phyloP scores from a whole-genome alignment of 2,888 invertebrate genomes.

The Drosophila quinaria region DNA sequence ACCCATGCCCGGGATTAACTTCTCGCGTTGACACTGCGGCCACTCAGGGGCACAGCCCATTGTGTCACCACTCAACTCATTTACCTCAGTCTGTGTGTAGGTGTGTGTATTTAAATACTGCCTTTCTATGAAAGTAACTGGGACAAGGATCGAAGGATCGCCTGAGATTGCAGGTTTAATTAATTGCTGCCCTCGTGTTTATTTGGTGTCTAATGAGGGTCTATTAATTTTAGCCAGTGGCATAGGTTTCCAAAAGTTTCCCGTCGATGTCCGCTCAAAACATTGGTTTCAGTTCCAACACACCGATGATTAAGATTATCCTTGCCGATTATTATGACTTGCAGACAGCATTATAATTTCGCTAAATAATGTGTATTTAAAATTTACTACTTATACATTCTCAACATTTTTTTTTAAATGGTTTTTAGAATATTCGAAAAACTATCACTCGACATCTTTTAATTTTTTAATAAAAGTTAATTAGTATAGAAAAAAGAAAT shows the following conservation, averaged over 20 bases:
- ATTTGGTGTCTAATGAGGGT: constrained; percentile 47
- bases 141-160: constrained; percentile 39
- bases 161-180: constrained; percentile 35
- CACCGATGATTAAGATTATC: background rate
- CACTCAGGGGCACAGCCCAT: constrained; percentile 49
- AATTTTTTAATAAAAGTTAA: too few relatives aligned
- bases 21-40: constrained; percentile 48
- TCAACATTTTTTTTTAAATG: too few relatives aligned
- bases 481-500: too few relatives aligned
- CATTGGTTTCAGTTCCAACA: background rate
- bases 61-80: constrained; percentile 69
- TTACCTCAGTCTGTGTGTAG: constrained; percentile 32
- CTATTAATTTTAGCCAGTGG: constrained; percentile 36
- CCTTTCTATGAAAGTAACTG: constrained; percentile 10
- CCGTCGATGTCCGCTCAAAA: background rate
- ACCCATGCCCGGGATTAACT: constrained; percentile 31
- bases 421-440: too few relatives aligned
- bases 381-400: too few relatives aligned
- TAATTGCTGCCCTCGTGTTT: constrained; percentile 62
- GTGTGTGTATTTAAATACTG: constrained; percentile 33
- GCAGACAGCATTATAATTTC: too few relatives aligned
- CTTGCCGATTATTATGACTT: too few relatives aligned
- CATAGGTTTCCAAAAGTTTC: constrained; percentile 1
- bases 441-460: too few relatives aligned
- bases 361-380: too few relatives aligned